Evolutionary conservation across 2,113 vertebrate species (phyloP), one percentile per base, ranked within the genome.

Genomic region (Asarcornis scutulata): DNA sequence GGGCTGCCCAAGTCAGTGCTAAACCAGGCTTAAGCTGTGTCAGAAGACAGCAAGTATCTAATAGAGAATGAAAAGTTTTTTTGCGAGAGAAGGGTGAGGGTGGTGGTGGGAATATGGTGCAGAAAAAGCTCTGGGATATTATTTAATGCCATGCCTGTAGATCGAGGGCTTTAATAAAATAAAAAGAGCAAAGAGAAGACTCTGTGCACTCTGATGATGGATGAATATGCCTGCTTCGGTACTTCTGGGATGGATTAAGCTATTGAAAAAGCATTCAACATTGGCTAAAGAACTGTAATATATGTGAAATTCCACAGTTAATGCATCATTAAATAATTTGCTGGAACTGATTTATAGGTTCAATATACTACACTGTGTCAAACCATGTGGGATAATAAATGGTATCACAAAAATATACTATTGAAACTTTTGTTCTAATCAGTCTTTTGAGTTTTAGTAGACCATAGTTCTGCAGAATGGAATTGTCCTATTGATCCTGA

Each of bases 301-400:
- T 88, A 95, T 96, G 85, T 97, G 92, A 89, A 97, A 97, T 96
- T 95, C 93, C 95, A 96, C 82, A 96, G 96, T 97, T 97, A 97
- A 97, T 97, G 89, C 92, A 97, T 97, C 97, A 97, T 98, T 97
- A 97, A 97, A 97, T 97, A 97, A 96, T 98, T 97, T 97, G 91
- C 80, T 95, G 40, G 74, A 93, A 76, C 87, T 97, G 95, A 98
- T 97, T 97, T 98, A 98, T 97, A 85, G 89, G 77, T 88, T 78
- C 90, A 98, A 95, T 98, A 97, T 89, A 95, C 80, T 95, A 92
- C 52, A 95, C 55, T 85, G 12, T 96, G 96, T 97, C 96, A 97
- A 97, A 89, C 36, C 10, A 36, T 92, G 81, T 71, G 92, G 87
- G 94, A 93, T 96, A 93, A 97, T 89, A 97, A 97, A 97, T 97